Evolutionary conservation across 1,140 invertebrate species (phyloP), one percentile per base, ranked within the genome.

Genomic region (Drosophila saltans): DNA sequence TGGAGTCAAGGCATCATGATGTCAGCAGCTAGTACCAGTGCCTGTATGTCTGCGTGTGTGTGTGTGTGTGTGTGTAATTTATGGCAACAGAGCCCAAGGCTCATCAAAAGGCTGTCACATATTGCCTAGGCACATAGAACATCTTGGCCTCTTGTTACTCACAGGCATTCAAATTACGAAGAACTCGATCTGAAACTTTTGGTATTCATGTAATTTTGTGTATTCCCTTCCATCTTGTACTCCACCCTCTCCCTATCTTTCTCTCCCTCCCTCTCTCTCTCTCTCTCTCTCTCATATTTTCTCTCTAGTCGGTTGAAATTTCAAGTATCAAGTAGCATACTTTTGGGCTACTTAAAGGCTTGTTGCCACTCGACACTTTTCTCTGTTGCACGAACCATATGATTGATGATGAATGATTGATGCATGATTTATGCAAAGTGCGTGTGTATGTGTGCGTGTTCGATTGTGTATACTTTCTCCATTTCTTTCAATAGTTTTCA

Each of bases 331-430:
- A 36, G 24, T 33, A 52, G 7, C 10, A 58, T 58, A 58, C 57
- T 58, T 58, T 58, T 21, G 6, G 33, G 57, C 57, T 39, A 26
- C 57, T 41, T 6, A 28, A 2, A 40, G 26, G 40, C 33, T 52
- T 52, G 45, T 59, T 60, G n/a, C n/a, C 36, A n/a, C 10, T 16
- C 41, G 39, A 24, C 55, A 36, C 5, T 24, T 16, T 40, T 30
- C 5, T 28, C 36, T 41, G 16, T 55, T 21, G 59, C 58, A 71
- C 16, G 40, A 28, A 40, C 59, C 36, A 21, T 60, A 77, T 88
- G 83, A 86, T 88, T 88, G 83, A 86, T 86, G 84, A 78, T 83
- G 80, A 80, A 88, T 89, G 84, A 88, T 88, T 88, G 83, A 89
- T 88, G 84, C 60, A 71, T 69, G 75, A 81, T 73, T 79, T 71